phyloP scores from a whole-genome alignment of 2,113 vertebrate species.

The Serinus canaria region DNA sequence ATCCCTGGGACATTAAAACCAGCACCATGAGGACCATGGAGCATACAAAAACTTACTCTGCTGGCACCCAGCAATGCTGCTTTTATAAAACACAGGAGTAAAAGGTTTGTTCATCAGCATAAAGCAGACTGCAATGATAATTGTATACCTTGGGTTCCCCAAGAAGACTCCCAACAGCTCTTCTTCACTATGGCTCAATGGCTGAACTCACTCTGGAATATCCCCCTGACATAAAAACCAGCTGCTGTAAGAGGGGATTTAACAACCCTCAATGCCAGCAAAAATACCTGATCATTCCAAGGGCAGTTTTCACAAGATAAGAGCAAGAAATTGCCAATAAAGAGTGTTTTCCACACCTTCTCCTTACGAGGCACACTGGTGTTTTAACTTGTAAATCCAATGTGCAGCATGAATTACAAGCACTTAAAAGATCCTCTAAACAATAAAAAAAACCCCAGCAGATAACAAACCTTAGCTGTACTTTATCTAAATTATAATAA shows the following conservation, averaged over 20 bases:
- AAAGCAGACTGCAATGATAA: neutral
- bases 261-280: neutral
- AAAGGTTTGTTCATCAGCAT: neutral
- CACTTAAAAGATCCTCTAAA: neutral
- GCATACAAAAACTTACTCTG: too few species aligned
- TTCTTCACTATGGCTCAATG: neutral
- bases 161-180: neutral
- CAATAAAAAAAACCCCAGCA: neutral
- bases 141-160: neutral
- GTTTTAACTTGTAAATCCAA: neutral
- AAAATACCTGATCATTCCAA: accelerated
- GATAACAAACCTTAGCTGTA: neutral
- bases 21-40: too few species aligned
- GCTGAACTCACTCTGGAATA: neutral
- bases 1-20: neutral
- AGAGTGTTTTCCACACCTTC: neutral
- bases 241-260: neutral
- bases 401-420: neutral
- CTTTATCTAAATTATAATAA: neutral
- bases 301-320: neutral
- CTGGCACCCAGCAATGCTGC: neutral
- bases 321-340: neutral
- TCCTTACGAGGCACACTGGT: neutral
- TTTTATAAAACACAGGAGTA: neutral
- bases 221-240: neutral